phyloP scores from a whole-genome alignment of 2,797 vertebrate species.

The Odontamblyopus lacepedii region DNA sequence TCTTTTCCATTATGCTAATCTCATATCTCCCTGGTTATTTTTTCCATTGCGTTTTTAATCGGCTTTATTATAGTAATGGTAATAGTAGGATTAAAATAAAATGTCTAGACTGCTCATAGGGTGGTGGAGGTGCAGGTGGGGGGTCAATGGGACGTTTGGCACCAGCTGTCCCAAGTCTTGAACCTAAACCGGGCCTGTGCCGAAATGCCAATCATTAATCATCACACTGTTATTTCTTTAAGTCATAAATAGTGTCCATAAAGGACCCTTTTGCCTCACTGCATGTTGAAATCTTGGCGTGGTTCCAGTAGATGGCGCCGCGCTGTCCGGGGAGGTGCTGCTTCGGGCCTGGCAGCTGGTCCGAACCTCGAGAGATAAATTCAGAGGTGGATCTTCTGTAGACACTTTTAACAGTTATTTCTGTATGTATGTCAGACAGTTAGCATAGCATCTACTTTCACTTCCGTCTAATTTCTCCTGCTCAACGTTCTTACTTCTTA shows the following conservation, averaged over 20 bases:
- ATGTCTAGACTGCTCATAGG: slow-evolving; percentile 16
- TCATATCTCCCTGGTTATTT: no score
- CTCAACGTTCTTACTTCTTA: background rate
- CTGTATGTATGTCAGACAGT: slow-evolving; percentile 44
- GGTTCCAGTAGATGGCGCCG: slow-evolving; percentile 66
- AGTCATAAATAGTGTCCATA: slow-evolving; percentile 53
- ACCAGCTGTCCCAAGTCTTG: slow-evolving; percentile 53
- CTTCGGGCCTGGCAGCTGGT: slow-evolving; percentile 65
- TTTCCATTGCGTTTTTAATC: background rate
- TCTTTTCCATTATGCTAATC: background rate
- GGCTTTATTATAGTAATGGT: background rate
- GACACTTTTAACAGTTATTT: slow-evolving; percentile 56
- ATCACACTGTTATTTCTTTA: slow-evolving; percentile 56
- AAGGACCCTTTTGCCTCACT: slow-evolving; percentile 51
- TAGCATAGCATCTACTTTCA: slow-evolving; percentile 45
- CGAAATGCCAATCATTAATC: slow-evolving; percentile 64
- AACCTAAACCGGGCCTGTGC: slow-evolving; percentile 37
- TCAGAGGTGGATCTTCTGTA: slow-evolving; percentile 48
- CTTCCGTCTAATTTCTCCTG: slow-evolving; percentile 19
- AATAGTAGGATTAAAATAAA: background rate
- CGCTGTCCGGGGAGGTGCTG: slow-evolving; percentile 56
- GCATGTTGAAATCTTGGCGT: slow-evolving; percentile 38
- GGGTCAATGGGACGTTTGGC: slow-evolving; percentile 28
- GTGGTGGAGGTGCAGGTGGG: slow-evolving; percentile 29
- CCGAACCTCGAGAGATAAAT: slow-evolving; percentile 28